These are phyloP conservation scores for Paguma larvata DNA, from an alignment of 2,797 vertebrate genomes.

Conservation along the genomic window DNA sequence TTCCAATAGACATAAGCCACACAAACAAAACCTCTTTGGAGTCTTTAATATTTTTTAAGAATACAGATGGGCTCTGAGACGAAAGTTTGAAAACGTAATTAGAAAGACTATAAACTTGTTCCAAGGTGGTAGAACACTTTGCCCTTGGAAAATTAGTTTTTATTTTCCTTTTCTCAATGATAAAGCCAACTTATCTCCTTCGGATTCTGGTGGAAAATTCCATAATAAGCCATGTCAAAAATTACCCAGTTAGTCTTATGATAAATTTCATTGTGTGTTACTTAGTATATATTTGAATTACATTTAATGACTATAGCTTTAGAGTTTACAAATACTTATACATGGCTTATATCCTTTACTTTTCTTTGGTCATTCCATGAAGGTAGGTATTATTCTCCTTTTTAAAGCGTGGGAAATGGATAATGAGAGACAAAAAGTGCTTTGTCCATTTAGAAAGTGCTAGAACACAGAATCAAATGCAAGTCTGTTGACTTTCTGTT, in stretches of 20 bases:
- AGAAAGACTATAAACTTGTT: constrained; percentile 26
- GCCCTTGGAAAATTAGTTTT: constrained; percentile 14
- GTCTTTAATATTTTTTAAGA: neutral
- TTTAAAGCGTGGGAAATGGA: constrained; percentile 28
- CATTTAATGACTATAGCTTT: constrained; percentile 27
- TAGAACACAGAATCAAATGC: constrained; percentile 41
- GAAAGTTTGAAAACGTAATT: constrained; percentile 1
- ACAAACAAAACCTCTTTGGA: neutral
- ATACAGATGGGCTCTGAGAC: neutral
- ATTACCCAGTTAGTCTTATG: constrained; percentile 20
- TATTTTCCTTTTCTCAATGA: neutral
- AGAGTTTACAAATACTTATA: constrained; percentile 1
- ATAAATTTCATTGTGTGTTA: constrained; percentile 17
- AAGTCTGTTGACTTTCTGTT: constrained; percentile 17
- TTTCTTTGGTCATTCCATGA: neutral
- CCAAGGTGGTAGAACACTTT: neutral
- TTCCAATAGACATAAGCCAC: neutral
- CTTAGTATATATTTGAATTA: constrained; percentile 7
- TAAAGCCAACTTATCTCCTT: constrained; percentile 46
- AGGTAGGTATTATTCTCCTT: constrained; percentile 20
- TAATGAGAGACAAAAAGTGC: constrained; percentile 52
- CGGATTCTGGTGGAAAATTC: constrained; percentile 58
- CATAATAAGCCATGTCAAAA: neutral
- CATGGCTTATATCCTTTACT: neutral
- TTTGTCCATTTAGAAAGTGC: constrained; percentile 27